These are phyloP conservation scores for Lytechinus pictus DNA, from an alignment of 35 echinoderm and acorn worm genomes.

Conservation along the genomic window DNA sequence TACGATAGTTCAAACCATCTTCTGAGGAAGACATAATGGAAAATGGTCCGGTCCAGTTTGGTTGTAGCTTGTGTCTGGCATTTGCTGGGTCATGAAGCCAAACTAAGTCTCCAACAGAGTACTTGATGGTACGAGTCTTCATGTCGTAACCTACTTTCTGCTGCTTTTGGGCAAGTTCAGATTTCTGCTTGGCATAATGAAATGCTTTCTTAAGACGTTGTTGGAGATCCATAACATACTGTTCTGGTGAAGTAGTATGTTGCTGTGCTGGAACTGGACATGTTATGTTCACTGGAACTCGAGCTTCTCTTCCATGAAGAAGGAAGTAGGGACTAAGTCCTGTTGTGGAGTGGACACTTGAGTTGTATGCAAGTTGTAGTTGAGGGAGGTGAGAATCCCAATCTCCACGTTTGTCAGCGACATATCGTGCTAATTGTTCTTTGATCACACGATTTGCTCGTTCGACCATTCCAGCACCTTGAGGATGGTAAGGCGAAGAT, in stretches of 20 bases:
- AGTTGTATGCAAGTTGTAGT: constrained; percentile 35
- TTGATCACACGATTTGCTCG: constrained; percentile 36
- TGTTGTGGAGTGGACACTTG: neutral
- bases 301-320: constrained; percentile 14
- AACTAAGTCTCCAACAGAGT: neutral
- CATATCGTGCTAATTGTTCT: constrained; percentile 20
- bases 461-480: constrained; percentile 43
- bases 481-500: constrained; percentile 58
- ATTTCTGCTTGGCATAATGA: neutral
- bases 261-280: constrained; percentile 14
- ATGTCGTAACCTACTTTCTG: neutral
- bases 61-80: constrained; percentile 29
- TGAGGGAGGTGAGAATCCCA: constrained; percentile 24
- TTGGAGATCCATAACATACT: neutral
- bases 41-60: constrained; percentile 30
- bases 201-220: constrained; percentile 25
- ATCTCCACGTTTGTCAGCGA: constrained; percentile 15
- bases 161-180: neutral
- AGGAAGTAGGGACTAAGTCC: constrained; percentile 29
- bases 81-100: constrained; percentile 27
- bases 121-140: neutral
- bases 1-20: neutral
- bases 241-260: neutral
- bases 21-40: neutral
- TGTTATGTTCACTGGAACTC: constrained; percentile 17